phyloP scores from a whole-genome alignment of 2,888 invertebrate genomes.

The Hofmannophila pseudospretella region DNA sequence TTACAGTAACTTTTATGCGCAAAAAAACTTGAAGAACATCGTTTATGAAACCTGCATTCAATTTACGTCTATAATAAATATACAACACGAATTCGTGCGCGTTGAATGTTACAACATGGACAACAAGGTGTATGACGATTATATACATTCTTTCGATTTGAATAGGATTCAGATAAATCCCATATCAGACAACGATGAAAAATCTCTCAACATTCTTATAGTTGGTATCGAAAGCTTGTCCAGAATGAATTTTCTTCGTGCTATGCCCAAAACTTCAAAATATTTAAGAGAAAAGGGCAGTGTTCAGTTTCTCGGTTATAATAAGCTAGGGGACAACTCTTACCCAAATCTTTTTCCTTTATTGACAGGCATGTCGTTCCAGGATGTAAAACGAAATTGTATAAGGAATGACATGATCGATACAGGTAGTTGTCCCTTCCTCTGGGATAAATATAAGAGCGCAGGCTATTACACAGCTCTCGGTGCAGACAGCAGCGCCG shows the following conservation, averaged over 20 bases:
- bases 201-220: constrained; percentile 81
- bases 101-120: constrained; percentile 74
- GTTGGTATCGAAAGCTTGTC: constrained; percentile 90
- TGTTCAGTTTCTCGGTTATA: constrained; percentile 89
- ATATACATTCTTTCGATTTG: background rate
- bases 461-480: constrained; percentile 85
- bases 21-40: constrained; percentile 12
- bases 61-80: constrained; percentile 50
- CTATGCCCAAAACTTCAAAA: constrained; percentile 82
- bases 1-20: constrained; percentile 72
- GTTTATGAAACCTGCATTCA: constrained; percentile 52
- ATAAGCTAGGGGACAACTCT: constrained; percentile 92
- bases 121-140: constrained; percentile 25
- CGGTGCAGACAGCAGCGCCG: constrained; percentile 84
- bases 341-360: constrained; percentile 90
- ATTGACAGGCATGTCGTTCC: constrained; percentile 80
- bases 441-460: constrained; percentile 87
- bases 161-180: constrained; percentile 13
- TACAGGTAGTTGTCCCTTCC: constrained; percentile 85
- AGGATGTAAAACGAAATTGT: constrained; percentile 78
- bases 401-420: constrained; percentile 65
- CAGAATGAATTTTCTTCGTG: constrained; percentile 86
- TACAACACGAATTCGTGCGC: constrained; percentile 80
- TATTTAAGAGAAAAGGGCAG: constrained; percentile 77
- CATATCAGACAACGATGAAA: constrained; percentile 12